Evolutionary conservation across 2,113 vertebrate species (phyloP).

Genomic region (Ifrita kowaldi): DNA sequence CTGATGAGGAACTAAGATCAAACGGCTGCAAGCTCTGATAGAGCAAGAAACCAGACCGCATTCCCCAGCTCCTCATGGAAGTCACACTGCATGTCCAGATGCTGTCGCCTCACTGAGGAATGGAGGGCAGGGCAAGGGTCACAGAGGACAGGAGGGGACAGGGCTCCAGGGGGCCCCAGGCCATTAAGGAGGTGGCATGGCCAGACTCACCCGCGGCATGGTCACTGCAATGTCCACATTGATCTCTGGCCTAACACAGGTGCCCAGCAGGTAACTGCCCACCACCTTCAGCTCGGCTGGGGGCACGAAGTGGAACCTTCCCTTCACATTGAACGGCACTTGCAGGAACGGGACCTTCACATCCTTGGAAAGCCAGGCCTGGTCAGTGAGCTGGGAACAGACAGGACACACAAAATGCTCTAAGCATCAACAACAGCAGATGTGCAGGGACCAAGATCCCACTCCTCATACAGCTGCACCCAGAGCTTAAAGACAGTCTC

Average conservation of each 20-base stretch:
- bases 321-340: constrained; percentile 83
- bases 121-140: fast-evolving
- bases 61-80: fast-evolving
- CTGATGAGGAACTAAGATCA: not conserved
- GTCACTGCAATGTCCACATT: constrained; percentile 86
- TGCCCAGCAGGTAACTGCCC: constrained; percentile 92
- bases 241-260: constrained; percentile 83
- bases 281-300: constrained; percentile 83
- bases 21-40: not conserved
- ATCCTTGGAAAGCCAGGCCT: constrained; percentile 80
- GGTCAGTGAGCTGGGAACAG: constrained; percentile 78
- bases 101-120: not conserved
- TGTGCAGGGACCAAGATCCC: not conserved
- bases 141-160: fast-evolving
- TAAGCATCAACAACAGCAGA: not conserved
- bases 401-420: fast-evolving
- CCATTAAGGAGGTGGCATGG: fast-evolving
- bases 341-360: constrained; percentile 87
- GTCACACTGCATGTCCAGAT: not conserved
- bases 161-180: not conserved
- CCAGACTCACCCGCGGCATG: constrained; percentile 84
- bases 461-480: not conserved
- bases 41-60: not conserved
- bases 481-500: fast-evolving
- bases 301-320: constrained; percentile 84